phyloP scores from a whole-genome alignment of 1,140 invertebrate species.

The Cryptotermes secundus region DNA sequence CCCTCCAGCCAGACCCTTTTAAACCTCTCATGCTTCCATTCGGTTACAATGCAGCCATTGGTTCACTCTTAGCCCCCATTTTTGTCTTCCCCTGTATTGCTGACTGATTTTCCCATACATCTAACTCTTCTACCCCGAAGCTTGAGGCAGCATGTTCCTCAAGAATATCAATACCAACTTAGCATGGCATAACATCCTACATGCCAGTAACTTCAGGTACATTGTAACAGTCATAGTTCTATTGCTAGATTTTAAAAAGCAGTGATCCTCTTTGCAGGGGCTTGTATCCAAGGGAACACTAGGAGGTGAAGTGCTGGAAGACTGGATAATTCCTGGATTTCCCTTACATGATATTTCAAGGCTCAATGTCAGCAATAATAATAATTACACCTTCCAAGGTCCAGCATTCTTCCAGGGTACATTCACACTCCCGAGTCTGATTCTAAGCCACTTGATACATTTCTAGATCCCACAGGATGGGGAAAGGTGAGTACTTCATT shows the following conservation, averaged over 20 bases:
- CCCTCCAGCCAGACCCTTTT: too few species aligned
- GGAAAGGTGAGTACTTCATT: conserved; percentile 53
- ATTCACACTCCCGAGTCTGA: conserved; percentile 46
- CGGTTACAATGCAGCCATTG: too few species aligned
- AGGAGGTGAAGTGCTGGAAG: conserved; percentile 42
- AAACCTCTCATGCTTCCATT: too few species aligned
- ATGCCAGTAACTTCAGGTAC: too few species aligned
- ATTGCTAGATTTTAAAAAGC: conserved; percentile 39
- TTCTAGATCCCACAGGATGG: conserved; percentile 64
- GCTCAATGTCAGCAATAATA: conserved; percentile 41
- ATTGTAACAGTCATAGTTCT: too few species aligned
- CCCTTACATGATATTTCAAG: conserved; percentile 44
- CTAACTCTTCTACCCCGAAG: too few species aligned
- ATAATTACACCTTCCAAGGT: conserved; percentile 36
- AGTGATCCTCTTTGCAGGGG: conserved; percentile 45
- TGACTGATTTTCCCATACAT: too few species aligned
- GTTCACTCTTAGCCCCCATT: too few species aligned
- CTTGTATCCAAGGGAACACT: conserved; percentile 52
- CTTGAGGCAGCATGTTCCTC: too few species aligned
- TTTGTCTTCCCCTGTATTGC: too few species aligned
- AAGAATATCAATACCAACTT: too few species aligned
- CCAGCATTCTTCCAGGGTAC: conserved; percentile 51
- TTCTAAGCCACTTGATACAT: conserved; percentile 57
- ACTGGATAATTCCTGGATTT: conserved; percentile 45
- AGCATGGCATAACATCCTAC: too few species aligned